Percentiles rank a stretch among this genome's conserved stretches.
These are phyloP conservation scores for Sycophila texana DNA, from an alignment of 2,888 invertebrate genomes.

Conservation along the genomic window DNA sequence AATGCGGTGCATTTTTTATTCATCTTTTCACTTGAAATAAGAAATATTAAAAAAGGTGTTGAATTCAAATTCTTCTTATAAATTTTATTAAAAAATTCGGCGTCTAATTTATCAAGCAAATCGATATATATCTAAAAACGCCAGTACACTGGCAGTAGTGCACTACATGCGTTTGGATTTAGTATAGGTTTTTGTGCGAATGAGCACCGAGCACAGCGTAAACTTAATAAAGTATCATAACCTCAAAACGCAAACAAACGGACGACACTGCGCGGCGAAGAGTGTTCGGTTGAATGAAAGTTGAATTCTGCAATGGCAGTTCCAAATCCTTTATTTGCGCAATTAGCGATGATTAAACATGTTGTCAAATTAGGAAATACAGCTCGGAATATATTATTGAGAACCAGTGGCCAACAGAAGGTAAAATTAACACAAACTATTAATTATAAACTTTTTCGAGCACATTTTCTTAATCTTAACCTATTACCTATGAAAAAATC, in stretches of 20 bases:
- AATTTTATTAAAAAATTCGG: no score
- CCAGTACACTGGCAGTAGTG: no score
- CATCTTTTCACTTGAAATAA: slow-evolving; percentile 31
- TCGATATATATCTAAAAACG: no score
- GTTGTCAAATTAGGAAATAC: slow-evolving; percentile 38
- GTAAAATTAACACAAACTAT: slow-evolving; percentile 21
- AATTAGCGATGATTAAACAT: slow-evolving; percentile 34
- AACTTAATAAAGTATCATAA: slow-evolving; percentile 3
- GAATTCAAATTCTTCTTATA: no score
- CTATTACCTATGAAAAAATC: not conserved
- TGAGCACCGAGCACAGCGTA: not conserved
- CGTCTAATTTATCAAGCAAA: no score
- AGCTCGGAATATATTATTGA: slow-evolving; percentile 24
- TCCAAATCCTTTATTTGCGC: slow-evolving; percentile 39
- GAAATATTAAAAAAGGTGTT: not conserved
- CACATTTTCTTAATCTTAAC: slow-evolving; percentile 18
- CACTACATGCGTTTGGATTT: no score
- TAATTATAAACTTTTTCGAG: not conserved
- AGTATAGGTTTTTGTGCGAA: not conserved
- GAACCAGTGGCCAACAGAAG: not conserved
- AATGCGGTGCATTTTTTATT: slow-evolving; percentile 52
- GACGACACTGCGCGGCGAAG: not conserved
- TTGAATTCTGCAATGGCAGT: slow-evolving; percentile 34
- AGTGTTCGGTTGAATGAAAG: not conserved
- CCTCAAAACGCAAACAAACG: slow-evolving; percentile 33